A percentile compares a stretch with the other conserved stretches of the same genome.
Evolutionary conservation across 1,140 invertebrate species (phyloP).

Genomic region (Hormaphis cornu): DNA sequence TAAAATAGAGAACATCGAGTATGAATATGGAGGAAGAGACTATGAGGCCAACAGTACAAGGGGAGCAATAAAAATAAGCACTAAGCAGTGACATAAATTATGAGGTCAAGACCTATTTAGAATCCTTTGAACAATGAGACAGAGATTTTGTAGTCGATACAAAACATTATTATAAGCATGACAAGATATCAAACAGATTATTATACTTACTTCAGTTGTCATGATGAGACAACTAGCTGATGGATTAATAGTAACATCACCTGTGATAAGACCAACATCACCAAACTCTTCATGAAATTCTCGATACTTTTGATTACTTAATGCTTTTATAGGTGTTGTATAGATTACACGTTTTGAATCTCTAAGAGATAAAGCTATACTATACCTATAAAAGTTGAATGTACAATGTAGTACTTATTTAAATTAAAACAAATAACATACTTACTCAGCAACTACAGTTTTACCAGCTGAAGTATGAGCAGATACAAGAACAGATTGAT

Average conservation of each 20-base stretch:
- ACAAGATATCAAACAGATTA: not conserved
- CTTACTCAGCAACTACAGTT: constrained; percentile 96
- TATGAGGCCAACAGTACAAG: no score
- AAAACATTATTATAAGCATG: constrained; percentile 49
- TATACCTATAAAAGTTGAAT: constrained; percentile 49
- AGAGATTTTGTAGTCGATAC: constrained; percentile 96
- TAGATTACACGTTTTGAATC: constrained; percentile 91
- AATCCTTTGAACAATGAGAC: constrained; percentile 97
- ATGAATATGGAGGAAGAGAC: no score
- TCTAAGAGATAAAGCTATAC: constrained; percentile 59
- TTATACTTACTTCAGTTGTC: constrained; percentile 84
- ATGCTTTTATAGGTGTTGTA: constrained; percentile 97
- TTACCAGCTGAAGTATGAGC: constrained; percentile 99
- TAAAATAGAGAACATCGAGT: no score
- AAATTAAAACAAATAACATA: constrained; percentile 38
- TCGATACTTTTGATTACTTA: constrained; percentile 99
- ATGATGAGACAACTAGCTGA: constrained; percentile 96
- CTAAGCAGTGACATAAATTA: no score
- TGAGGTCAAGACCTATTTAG: constrained; percentile 99
- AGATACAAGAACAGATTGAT: constrained; percentile 94
- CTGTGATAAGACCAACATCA: constrained; percentile 96
- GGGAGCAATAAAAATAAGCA: no score
- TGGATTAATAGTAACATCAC: constrained; percentile 98
- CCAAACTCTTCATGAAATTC: constrained; percentile 96
- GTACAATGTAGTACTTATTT: not conserved